Evolutionary conservation across 2,113 vertebrate species (phyloP).

Genomic region (Campylomormyrus numenius): DNA sequence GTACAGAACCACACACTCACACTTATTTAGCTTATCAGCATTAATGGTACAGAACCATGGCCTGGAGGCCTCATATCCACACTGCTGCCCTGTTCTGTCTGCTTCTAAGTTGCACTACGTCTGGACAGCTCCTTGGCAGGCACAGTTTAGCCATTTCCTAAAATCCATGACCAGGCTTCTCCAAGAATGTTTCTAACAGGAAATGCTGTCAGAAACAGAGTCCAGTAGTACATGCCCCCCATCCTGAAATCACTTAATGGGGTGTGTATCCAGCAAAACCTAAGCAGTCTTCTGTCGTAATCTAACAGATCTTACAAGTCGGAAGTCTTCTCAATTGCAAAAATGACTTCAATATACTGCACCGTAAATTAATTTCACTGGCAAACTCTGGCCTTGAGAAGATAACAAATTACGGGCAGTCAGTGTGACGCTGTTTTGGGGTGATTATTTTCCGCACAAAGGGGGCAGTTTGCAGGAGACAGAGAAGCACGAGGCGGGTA

Average conservation of each 20-base stretch:
- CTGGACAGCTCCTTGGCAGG: background rate
- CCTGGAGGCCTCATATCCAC: background rate
- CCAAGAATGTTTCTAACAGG: background rate
- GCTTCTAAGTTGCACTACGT: background rate
- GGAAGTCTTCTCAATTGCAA: background rate
- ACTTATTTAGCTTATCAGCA: background rate
- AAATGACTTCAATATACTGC: background rate
- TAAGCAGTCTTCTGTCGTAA: background rate
- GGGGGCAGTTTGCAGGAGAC: background rate
- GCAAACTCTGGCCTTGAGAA: background rate
- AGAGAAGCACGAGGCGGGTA: background rate
- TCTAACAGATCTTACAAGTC: background rate
- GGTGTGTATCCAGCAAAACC: background rate
- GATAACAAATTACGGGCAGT: background rate
- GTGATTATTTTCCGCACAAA: background rate
- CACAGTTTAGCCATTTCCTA: background rate
- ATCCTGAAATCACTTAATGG: background rate
- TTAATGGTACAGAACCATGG: background rate
- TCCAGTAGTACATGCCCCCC: background rate
- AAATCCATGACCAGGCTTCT: background rate
- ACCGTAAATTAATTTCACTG: background rate
- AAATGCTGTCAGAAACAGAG: background rate
- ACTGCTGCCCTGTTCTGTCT: background rate
- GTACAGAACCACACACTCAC: background rate
- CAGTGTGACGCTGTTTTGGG: too few relatives aligned